Base-by-base conservation (phyloP, 2,888 invertebrate species). In the Lypha dubia region DNA sequence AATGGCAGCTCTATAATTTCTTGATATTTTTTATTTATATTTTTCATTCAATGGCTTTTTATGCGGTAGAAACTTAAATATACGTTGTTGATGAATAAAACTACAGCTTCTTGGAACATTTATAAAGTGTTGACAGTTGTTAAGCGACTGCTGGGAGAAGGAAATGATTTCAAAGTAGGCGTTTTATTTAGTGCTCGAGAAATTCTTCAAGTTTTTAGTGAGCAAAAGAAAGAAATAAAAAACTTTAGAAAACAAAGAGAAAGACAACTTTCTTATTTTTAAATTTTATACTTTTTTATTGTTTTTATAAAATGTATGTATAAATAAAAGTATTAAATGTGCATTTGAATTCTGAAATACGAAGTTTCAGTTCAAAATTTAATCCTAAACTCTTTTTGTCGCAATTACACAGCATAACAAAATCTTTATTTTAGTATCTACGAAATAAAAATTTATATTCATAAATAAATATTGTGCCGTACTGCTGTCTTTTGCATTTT, bases 1-100 rank as follows among this genome's bases (percentile, higher is more conserved):
- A 65, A 38, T 75, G 74, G 60, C 79, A 79, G 74, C 79, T 79
- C 83, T 79, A 83, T 83, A 83, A 79, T 83, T 83, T 79, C 35
- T 68, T 46, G 13, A 56, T 60, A 65, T 67, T 71, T 73, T 67
- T 28, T 35, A 51, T 51, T 11, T 11, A 17, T 20, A 28, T 22
- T 46, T 44, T 58, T 15, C 13, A 24, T 53, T 15, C 28, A 24
- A 24, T n/a, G 24, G 15, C 9, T 9, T 63, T 56, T 44, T 51
- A 51, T 65, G 38, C 20, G 20, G 63, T 79, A 22, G n/a, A 3
- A 17, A 24, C 17, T 49, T 53, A 71, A 70, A 51, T 62, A 73
- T 56, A 71, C n/a, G 75, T 70, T 65, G 24, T 22, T 8, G 32
- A 24, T 17, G 20, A 3, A 11, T 3, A 41, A 46, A 28, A 51